Conservation (phyloP, 1,140 invertebrate genomes). For the Pseudoatta argentina region DNA sequence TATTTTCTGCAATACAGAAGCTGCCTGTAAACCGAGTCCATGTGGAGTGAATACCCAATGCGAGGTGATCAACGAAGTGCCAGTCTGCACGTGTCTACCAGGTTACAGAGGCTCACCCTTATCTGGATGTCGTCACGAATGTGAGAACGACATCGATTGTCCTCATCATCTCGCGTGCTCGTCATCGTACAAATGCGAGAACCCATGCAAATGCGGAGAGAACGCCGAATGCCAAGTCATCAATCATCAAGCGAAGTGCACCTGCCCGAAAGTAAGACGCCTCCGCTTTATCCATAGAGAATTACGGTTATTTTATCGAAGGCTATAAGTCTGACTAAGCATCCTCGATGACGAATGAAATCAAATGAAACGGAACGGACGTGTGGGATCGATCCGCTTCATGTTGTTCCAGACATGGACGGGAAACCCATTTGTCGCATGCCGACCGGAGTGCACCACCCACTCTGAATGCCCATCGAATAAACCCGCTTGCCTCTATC, state of each 20-base stretch:
- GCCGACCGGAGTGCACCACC: constrained; percentile 91
- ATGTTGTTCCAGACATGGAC: constrained; percentile 88
- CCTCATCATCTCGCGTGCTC: constrained; percentile 89
- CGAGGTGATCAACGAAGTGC: constrained; percentile 90
- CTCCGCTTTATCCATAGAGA: constrained; percentile 33
- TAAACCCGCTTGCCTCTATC: constrained; percentile 93
- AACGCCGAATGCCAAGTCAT: constrained; percentile 92
- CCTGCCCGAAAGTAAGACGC: constrained; percentile 90
- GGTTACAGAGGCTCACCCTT: constrained; percentile 92
- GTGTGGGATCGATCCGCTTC: constrained; percentile 5
- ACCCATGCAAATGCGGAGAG: constrained; percentile 93
- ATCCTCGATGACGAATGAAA: not conserved
- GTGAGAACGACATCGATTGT: constrained; percentile 92
- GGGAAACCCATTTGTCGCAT: constrained; percentile 91
- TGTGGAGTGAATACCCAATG: constrained; percentile 93
- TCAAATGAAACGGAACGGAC: not conserved
- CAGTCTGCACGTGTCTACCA: constrained; percentile 92
- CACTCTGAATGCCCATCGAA: constrained; percentile 91
- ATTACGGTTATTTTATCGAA: not conserved
- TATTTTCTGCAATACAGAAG: constrained; percentile 87
- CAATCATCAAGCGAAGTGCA: constrained; percentile 93
- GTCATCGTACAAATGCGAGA: constrained; percentile 91
- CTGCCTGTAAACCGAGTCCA: constrained; percentile 92
- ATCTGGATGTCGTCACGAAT: constrained; percentile 92
- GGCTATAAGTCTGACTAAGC: constrained; percentile 34